A percentile compares a stretch with the other conserved stretches of the same genome.
Conservation (phyloP, 2,888 invertebrate species). For the Endotricha flammealis region DNA sequence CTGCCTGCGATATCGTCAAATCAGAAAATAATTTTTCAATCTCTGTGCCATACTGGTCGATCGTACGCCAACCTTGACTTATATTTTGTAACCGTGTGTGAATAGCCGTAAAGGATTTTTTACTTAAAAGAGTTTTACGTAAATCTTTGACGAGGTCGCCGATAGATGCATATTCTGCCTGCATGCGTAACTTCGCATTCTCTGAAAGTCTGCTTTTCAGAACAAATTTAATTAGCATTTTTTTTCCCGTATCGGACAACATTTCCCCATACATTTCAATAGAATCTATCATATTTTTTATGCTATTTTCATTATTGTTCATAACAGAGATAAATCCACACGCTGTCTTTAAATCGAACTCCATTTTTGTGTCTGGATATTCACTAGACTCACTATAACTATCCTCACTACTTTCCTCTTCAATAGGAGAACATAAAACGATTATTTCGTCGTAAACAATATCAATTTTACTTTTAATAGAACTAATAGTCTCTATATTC, state of each 20-base stretch:
- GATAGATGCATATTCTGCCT: neutral
- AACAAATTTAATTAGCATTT: conserved; percentile 11
- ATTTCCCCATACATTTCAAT: conserved; percentile 6
- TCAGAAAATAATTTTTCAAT: conserved; percentile 14
- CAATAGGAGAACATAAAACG: too few species aligned
- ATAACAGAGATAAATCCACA: neutral
- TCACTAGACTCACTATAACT: too few species aligned
- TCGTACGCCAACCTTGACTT: conserved; percentile 6
- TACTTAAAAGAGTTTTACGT: conserved; percentile 2
- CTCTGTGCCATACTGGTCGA: conserved; percentile 13
- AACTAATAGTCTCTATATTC: too few species aligned
- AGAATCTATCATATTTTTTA: conserved; percentile 2
- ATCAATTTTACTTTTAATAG: too few species aligned
- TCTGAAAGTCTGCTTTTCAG: conserved; percentile 11
- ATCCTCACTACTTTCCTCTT: too few species aligned
- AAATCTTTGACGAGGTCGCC: neutral
- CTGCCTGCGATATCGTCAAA: conserved; percentile 16
- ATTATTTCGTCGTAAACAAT: too few species aligned
- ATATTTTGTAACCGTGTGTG: conserved; percentile 5
- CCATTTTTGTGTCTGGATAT: too few species aligned
- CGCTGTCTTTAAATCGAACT: too few species aligned
- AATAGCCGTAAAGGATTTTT: conserved; percentile 12
- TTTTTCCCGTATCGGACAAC: conserved; percentile 1
- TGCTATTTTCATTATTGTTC: conserved; percentile 5
- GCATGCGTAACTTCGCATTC: conserved; percentile 11